Evolutionary conservation across 2,888 invertebrate genomes (phyloP).

Genomic region (Acanthosepion esculentum): DNA sequence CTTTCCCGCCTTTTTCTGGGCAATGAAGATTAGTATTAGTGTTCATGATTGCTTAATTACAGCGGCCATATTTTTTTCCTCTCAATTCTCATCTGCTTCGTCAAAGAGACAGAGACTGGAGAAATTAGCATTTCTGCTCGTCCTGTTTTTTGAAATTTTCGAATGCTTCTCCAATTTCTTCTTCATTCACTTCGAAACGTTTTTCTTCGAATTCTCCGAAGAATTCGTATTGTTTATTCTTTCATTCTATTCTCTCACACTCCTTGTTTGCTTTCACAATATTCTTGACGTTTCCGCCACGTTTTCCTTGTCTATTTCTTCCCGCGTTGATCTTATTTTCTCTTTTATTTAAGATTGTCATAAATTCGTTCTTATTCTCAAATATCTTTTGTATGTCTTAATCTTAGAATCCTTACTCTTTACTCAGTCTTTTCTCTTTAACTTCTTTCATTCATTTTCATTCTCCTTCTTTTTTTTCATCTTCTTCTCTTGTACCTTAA

Average conservation of each 20-base stretch:
- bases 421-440: no score
- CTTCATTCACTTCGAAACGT: background rate
- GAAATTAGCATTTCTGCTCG: conserved; percentile 8
- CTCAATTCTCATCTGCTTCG: background rate
- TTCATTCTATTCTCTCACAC: background rate
- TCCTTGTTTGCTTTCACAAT: background rate
- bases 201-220: background rate
- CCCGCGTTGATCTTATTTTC: background rate
- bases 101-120: background rate
- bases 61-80: background rate
- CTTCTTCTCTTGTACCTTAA: no score
- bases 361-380: no score
- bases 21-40: conserved; percentile 21
- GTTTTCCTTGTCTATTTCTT: background rate
- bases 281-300: background rate
- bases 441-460: no score
- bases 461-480: no score
- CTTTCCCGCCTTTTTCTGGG: background rate
- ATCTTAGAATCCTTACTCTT: no score
- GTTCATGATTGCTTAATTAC: background rate
- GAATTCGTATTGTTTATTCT: background rate
- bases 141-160: background rate
- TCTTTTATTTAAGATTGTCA: background rate
- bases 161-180: background rate
- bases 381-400: no score